Evolutionary conservation across 2,888 invertebrate species (phyloP).

Genomic region (Altica lythri): DNA sequence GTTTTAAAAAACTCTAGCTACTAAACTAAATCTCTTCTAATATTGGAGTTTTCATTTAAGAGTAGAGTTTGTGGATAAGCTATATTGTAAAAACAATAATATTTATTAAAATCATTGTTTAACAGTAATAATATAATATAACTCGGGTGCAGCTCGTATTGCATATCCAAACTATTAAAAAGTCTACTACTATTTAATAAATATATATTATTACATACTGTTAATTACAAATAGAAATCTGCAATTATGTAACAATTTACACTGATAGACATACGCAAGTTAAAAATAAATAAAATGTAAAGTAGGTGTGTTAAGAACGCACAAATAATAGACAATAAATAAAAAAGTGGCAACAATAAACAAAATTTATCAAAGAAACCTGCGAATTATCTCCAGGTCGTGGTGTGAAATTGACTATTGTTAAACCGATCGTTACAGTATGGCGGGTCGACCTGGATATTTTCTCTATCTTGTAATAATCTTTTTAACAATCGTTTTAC

Average conservation of each 20-base stretch:
- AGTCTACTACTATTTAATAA: too few species aligned
- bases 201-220: constrained; percentile 1
- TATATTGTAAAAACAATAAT: too few species aligned
- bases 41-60: too few species aligned
- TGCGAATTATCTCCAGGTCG: constrained; percentile 12
- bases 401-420: constrained; percentile 19
- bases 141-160: too few species aligned
- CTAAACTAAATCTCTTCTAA: too few species aligned
- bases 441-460: constrained; percentile 12
- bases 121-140: too few species aligned
- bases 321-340: constrained; percentile 17
- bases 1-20: too few species aligned
- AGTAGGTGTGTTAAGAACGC: not conserved
- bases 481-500: constrained; percentile 17
- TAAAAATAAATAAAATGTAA: constrained; percentile 9
- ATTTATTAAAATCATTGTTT: too few species aligned
- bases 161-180: too few species aligned
- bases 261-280: not conserved
- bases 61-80: too few species aligned
- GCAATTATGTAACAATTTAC: constrained; percentile 7
- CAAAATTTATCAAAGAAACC: constrained; percentile 12
- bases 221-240: constrained; percentile 4
- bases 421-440: constrained; percentile 2
- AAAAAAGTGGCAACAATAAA: constrained; percentile 14
- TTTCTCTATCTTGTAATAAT: constrained; percentile 11